Percentiles rank a stretch among this genome's conserved stretches.
Conservation (phyloP, 2,113 vertebrate species). For the Ammodytes dubius region DNA sequence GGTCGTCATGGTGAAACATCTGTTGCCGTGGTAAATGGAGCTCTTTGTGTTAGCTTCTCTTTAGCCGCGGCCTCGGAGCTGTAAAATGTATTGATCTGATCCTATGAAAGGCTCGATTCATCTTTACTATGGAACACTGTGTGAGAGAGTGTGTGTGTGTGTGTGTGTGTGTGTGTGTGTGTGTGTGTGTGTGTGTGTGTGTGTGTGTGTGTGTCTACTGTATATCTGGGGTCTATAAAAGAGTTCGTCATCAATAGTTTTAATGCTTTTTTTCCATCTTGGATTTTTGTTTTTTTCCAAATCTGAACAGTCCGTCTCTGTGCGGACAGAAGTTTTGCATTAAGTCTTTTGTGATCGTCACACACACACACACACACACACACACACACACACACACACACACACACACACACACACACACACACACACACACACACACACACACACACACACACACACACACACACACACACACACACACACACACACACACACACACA, state of each 20-base stretch:
- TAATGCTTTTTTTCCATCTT: slow-evolving; percentile 45
- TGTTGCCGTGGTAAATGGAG: slow-evolving; percentile 79
- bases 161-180: slow-evolving; percentile 23
- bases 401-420: too few relatives aligned
- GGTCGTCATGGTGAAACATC: slow-evolving; percentile 85
- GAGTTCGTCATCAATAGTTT: slow-evolving; percentile 27
- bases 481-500: too few relatives aligned
- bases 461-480: slow-evolving; percentile 14
- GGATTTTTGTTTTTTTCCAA: not conserved
- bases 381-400: too few relatives aligned
- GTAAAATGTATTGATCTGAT: slow-evolving; percentile 64
- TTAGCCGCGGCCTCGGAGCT: slow-evolving; percentile 33
- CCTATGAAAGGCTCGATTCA: slow-evolving; percentile 54
- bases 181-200: slow-evolving; percentile 2
- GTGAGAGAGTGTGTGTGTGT: slow-evolving; percentile 21
- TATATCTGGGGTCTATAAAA: slow-evolving; percentile 60
- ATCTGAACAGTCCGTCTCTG: slow-evolving; percentile 54
- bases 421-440: too few relatives aligned
- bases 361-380: too few relatives aligned
- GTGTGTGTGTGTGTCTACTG: slow-evolving; percentile 31
- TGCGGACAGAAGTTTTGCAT: slow-evolving; percentile 58
- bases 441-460: slow-evolving; percentile 14
- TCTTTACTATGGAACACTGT: slow-evolving; percentile 16
- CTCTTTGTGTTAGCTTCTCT: slow-evolving; percentile 71
- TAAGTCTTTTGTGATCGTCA: slow-evolving; percentile 59